Percentiles rank a stretch among this genome's conserved stretches.
phyloP scores from a whole-genome alignment of 2,888 invertebrate species.

The Quadroppia sp. region DNA sequence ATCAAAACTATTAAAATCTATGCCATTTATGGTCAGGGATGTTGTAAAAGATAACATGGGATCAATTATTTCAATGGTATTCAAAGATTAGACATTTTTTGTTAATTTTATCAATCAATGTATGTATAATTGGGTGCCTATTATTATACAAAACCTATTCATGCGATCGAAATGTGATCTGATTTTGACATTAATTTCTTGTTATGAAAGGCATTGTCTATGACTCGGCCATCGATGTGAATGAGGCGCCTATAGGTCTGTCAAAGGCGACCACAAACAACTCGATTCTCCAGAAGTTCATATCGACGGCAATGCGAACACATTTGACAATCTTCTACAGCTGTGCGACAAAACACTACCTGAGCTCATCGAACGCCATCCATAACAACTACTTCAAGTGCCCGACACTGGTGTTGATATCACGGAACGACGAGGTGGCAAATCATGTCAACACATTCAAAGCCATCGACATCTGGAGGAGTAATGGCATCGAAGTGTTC shows the following conservation, averaged over 20 bases:
- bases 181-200: neutral
- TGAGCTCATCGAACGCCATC: slow-evolving; percentile 71
- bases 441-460: slow-evolving; percentile 66
- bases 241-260: slow-evolving; percentile 58
- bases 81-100: too few relatives aligned
- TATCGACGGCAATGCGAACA: slow-evolving; percentile 54
- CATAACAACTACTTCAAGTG: slow-evolving; percentile 69
- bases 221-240: slow-evolving; percentile 70
- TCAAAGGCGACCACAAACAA: slow-evolving; percentile 58
- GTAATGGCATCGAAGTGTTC: slow-evolving; percentile 67
- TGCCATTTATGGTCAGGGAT: too few relatives aligned
- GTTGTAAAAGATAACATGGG: too few relatives aligned
- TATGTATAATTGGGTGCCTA: too few relatives aligned
- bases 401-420: slow-evolving; percentile 70
- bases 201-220: slow-evolving; percentile 68
- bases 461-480: slow-evolving; percentile 70
- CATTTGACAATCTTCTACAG: slow-evolving; percentile 78
- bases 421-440: slow-evolving; percentile 70
- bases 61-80: too few relatives aligned
- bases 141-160: too few relatives aligned
- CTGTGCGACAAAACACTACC: slow-evolving; percentile 76
- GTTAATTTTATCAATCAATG: too few relatives aligned
- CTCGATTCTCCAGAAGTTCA: slow-evolving; percentile 53
- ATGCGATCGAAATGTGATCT: neutral
- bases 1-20: too few relatives aligned